Percentiles rank a stretch among this genome's conserved stretches.
phyloP scores from a whole-genome alignment of 2,113 vertebrate species.

The Thunnus thynnus region DNA sequence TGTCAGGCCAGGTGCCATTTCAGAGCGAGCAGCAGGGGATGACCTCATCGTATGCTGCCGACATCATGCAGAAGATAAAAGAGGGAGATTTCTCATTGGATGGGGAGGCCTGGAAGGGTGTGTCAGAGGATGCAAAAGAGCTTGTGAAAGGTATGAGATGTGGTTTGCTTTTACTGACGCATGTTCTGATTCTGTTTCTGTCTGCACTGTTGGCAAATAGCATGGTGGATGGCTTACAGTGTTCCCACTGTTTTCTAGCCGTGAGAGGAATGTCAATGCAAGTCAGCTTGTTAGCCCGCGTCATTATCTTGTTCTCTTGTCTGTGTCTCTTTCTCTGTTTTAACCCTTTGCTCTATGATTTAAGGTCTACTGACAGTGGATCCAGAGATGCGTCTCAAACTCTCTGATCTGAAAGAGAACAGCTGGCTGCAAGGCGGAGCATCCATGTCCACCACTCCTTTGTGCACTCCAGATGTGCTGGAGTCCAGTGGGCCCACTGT shows the following conservation, averaged over 20 bases:
- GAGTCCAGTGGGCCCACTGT: slow-evolving; percentile 91
- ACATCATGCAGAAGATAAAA: slow-evolving; percentile 95
- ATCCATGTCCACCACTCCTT: slow-evolving; percentile 90
- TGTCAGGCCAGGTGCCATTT: slow-evolving; percentile 94
- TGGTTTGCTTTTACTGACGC: not conserved
- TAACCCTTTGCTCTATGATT: not conserved
- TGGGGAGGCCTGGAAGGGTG: slow-evolving; percentile 91
- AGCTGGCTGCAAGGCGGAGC: slow-evolving; percentile 92
- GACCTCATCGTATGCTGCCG: slow-evolving; percentile 89
- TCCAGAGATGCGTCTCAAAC: slow-evolving; percentile 89
- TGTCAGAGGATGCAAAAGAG: slow-evolving; percentile 93
- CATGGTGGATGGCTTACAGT: not conserved
- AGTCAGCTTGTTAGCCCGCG: not conserved
- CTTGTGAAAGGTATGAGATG: slow-evolving; percentile 89
- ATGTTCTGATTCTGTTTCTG: not conserved
- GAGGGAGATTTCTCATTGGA: slow-evolving; percentile 93
- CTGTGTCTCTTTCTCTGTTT: not conserved
- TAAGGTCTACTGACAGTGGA: slow-evolving; percentile 92
- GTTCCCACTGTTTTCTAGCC: not conserved
- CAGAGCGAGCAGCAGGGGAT: slow-evolving; percentile 89
- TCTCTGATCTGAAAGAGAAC: slow-evolving; percentile 89
- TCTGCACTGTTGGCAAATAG: not conserved
- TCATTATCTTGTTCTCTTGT: not conserved
- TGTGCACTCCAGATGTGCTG: slow-evolving; percentile 92
- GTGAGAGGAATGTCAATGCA: not conserved